A percentile compares a stretch with the other conserved stretches of the same genome.
These are phyloP conservation scores for Cetonia aurata DNA, from an alignment of 2,888 invertebrate species.

Conservation along the genomic window DNA sequence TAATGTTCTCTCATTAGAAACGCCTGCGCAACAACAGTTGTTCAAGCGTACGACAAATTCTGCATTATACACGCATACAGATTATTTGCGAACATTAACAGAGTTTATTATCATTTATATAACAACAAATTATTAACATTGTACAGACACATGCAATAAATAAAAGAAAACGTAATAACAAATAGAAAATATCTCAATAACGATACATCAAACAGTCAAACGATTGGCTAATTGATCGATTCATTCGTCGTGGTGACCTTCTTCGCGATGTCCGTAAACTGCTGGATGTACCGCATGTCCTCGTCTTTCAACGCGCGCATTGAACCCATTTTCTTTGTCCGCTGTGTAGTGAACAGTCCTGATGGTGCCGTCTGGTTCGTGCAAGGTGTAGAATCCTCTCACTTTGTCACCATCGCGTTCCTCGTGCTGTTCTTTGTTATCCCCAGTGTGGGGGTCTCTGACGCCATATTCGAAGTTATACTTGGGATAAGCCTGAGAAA, in stretches of 20 bases:
- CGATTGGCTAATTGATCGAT: neutral
- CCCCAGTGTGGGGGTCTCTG: constrained; percentile 62
- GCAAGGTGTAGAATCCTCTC: constrained; percentile 61
- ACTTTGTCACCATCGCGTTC: constrained; percentile 62
- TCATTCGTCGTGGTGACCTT: constrained; percentile 15
- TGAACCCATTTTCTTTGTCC: constrained; percentile 59
- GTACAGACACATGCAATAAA: constrained; percentile 13
- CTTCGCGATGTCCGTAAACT: constrained; percentile 49
- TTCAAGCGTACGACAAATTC: no score
- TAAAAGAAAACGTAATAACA: no score
- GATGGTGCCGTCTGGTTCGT: constrained; percentile 63
- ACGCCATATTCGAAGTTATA: constrained; percentile 64
- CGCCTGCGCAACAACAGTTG: no score
- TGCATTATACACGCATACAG: neutral
- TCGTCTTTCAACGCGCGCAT: constrained; percentile 59
- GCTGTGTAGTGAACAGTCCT: constrained; percentile 62
- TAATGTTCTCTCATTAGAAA: no score
- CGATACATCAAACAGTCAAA: neutral
- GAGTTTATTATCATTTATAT: constrained; percentile 6
- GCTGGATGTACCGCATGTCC: constrained; percentile 60
- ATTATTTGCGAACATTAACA: neutral
- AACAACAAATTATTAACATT: constrained; percentile 14
- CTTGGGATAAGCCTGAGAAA: constrained; percentile 49
- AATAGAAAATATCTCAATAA: no score
- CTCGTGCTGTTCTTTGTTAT: constrained; percentile 62